These are phyloP conservation scores for Pagrus major DNA, from an alignment of 2,113 vertebrate species.

Conservation along the genomic window DNA sequence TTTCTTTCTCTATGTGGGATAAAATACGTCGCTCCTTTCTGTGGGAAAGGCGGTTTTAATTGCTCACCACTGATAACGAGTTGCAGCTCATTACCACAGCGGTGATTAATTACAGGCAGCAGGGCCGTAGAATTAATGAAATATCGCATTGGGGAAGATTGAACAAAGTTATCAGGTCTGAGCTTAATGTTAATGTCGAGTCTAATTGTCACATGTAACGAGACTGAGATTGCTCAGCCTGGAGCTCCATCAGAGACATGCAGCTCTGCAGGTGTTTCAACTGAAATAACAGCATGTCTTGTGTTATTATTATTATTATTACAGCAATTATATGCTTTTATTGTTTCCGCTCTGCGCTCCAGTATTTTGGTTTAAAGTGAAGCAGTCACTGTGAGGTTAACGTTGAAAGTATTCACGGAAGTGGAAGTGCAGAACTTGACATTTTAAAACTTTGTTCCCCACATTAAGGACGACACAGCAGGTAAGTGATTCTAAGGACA, in stretches of 20 bases:
- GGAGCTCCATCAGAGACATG: not conserved
- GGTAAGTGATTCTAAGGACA: not conserved
- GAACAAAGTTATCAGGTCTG: constrained; percentile 9
- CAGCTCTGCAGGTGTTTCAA: not conserved
- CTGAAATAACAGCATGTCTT: not conserved
- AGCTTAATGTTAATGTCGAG: not conserved
- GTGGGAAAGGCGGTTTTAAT: constrained; percentile 53
- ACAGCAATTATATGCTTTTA: not conserved
- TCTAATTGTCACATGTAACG: constrained; percentile 11
- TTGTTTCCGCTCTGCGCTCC: not conserved
- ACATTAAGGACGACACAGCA: not conserved
- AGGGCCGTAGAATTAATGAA: constrained; percentile 46
- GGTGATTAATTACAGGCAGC: constrained; percentile 69
- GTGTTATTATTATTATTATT: too few species aligned
- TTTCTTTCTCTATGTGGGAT: constrained; percentile 39
- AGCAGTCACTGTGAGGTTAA: not conserved
- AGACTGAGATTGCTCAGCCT: not conserved
- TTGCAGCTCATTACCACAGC: constrained; percentile 60
- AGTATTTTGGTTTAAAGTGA: not conserved
- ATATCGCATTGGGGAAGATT: constrained; percentile 43
- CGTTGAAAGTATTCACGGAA: not conserved
- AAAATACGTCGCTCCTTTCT: constrained; percentile 20
- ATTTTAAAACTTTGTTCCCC: not conserved
- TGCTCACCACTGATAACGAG: constrained; percentile 52
- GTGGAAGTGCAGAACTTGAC: not conserved